Evolutionary conservation across 2,888 invertebrate genomes (phyloP).

Genomic region (Matsumyia berberina): DNA sequence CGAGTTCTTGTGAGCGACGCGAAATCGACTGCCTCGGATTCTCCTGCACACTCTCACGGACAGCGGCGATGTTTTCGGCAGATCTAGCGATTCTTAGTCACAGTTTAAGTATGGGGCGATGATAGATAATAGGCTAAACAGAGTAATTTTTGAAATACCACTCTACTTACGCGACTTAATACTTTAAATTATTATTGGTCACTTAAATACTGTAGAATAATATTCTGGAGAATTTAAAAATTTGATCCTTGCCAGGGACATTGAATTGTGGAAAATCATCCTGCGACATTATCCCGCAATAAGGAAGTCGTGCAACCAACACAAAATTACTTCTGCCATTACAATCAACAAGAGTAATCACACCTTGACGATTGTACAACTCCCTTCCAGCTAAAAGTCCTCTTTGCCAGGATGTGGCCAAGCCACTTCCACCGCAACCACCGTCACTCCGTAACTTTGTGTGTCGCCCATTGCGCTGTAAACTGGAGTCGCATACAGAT

Average conservation of each 20-base stretch:
- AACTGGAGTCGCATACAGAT: constrained; percentile 72
- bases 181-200: not conserved
- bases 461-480: constrained; percentile 49
- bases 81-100: too few species aligned
- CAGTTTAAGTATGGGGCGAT: too few species aligned
- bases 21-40: too few species aligned
- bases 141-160: too few species aligned
- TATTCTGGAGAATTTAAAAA: not conserved
- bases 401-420: constrained; percentile 29
- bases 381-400: constrained; percentile 26
- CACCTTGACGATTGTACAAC: constrained; percentile 59
- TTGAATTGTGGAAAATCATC: constrained; percentile 26
- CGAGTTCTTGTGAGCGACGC: too few species aligned
- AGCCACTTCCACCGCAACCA: constrained; percentile 33
- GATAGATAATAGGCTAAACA: too few species aligned
- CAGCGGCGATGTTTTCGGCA: too few species aligned
- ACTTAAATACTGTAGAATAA: not conserved
- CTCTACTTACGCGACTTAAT: not conserved
- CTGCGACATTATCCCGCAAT: constrained; percentile 23
- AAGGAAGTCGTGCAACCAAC: constrained; percentile 41
- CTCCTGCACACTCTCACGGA: too few species aligned
- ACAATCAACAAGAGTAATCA: constrained; percentile 55
- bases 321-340: constrained; percentile 55
- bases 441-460: constrained; percentile 38
- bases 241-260: not conserved